Base-by-base conservation (phyloP, 2,888 invertebrate genomes). In the Mimumesa dahlbomi region DNA sequence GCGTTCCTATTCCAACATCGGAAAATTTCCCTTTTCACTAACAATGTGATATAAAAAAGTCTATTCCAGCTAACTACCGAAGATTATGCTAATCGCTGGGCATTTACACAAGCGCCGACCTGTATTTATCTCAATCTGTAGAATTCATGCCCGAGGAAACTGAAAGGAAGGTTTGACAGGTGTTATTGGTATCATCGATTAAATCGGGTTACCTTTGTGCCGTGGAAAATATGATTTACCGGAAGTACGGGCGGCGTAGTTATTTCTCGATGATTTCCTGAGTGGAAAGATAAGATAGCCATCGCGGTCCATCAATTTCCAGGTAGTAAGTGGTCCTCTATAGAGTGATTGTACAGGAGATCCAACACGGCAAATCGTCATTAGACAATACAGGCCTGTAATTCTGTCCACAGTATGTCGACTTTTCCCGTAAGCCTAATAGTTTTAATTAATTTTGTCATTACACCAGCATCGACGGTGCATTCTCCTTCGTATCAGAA, bases 361-460 rank as follows among this genome's bases (percentile, higher is more conserved):
- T 72, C 73, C 48, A 71, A 77, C 72, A 57, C 64, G 46, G 65
- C 69, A 75, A 76, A 84, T 86, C 78, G 77, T 86, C 78, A 84
- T 87, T 87, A 86, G 69, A 62, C 67, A 79, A 77, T 73, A 49
- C 66, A 76, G 68, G 63, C 77, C 81, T 85, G 69, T 83, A 88
- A 88, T 88, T 85, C 84, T 52, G 64, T 79, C 64, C 62, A 58
- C 66, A 64, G 69, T 69, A 71, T 71, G 72, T 69, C 64, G 29
- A 82, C 76, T 76, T 75, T 79, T 74, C n/a, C 62, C 53, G 46
- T 58, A 49, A 59, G 38, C 80, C 65, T 78, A 82, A 87, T 87
- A 64, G 79, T 82, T 81, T 81, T 83, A 83, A 89, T 89, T 87
- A 84, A 83, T 85, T 82, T 69, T 63, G 46, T 74, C 64, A 81